Percentiles rank a stretch among this genome's conserved stretches.
Evolutionary conservation across 2,888 invertebrate genomes (phyloP).

Genomic region (Drosophila percnosoma): DNA sequence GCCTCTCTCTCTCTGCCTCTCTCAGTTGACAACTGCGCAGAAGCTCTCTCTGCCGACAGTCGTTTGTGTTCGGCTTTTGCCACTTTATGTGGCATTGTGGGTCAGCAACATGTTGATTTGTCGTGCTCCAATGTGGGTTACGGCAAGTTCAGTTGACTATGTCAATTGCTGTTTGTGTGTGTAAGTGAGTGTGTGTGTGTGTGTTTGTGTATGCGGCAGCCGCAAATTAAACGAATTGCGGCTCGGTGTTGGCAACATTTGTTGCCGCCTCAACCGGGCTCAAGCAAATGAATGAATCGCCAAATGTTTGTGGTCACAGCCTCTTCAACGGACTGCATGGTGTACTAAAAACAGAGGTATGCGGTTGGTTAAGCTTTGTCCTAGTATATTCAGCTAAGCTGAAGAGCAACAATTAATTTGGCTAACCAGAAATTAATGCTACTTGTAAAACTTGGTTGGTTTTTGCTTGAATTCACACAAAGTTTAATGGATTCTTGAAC

Average conservation of each 20-base stretch:
- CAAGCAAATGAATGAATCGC: constrained; percentile 51
- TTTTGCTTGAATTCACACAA: not conserved
- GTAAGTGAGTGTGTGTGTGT: not conserved
- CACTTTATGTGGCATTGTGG: constrained; percentile 48
- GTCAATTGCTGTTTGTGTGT: constrained; percentile 39
- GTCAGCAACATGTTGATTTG: constrained; percentile 78
- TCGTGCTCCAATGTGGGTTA: constrained; percentile 66
- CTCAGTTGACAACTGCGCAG: constrained; percentile 49
- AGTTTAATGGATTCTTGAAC: not conserved
- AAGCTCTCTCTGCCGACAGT: constrained; percentile 34
- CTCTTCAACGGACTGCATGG: constrained; percentile 25
- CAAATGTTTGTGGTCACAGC: constrained; percentile 52
- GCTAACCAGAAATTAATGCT: constrained; percentile 4
- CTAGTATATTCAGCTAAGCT: not conserved
- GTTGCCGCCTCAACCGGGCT: constrained; percentile 53
- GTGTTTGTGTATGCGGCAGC: constrained; percentile 40
- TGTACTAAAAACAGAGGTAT: constrained; percentile 30
- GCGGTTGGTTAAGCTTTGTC: not conserved
- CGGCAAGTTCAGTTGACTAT: constrained; percentile 59
- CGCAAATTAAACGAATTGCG: constrained; percentile 79
- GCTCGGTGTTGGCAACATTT: constrained; percentile 73
- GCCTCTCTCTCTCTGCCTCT: not conserved
- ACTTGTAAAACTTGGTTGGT: not conserved
- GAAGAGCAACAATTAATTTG: constrained; percentile 7
- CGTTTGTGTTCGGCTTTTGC: constrained; percentile 27